A percentile compares a stretch with the other conserved stretches of the same genome.
phyloP scores from a whole-genome alignment of 1,140 invertebrate genomes.

The Leptinotarsa undecemlineata region DNA sequence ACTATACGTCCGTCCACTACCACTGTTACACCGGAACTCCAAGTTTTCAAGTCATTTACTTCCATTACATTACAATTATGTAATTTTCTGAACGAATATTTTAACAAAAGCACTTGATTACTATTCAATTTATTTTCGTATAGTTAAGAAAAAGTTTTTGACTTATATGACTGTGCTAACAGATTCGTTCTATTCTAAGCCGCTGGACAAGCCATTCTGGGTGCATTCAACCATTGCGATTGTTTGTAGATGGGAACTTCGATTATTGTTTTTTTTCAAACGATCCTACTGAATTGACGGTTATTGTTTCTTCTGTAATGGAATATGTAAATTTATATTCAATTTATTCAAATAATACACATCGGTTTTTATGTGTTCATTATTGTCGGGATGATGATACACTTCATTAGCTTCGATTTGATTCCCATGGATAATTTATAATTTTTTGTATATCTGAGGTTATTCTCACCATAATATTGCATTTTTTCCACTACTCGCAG shows the following conservation, averaged over 20 bases:
- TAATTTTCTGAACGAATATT: too few relatives aligned
- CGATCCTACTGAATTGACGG: conserved; percentile 4
- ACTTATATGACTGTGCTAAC: not conserved
- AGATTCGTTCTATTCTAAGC: conserved; percentile 23
- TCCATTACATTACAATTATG: too few relatives aligned
- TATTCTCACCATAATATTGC: too few relatives aligned
- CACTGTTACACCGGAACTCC: too few relatives aligned
- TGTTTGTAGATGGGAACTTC: conserved; percentile 25
- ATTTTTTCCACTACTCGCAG: too few relatives aligned
- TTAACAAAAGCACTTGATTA: too few relatives aligned
- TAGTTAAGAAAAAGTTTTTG: not conserved
- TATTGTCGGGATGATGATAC: not conserved
- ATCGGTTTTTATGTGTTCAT: not conserved
- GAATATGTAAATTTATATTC: conserved; percentile 18
- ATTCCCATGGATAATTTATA: too few relatives aligned
- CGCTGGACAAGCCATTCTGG: not conserved
- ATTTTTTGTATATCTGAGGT: too few relatives aligned
- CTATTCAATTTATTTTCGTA: too few relatives aligned
- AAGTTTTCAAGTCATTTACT: too few relatives aligned
- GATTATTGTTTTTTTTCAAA: conserved; percentile 22
- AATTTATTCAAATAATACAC: not conserved
- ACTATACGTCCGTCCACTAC: too few relatives aligned
- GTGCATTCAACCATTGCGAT: conserved; percentile 23
- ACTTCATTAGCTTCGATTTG: too few relatives aligned
- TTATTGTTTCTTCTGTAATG: conserved; percentile 17